Conservation (phyloP, 1,140 invertebrate genomes). For the Hyles vespertilio region DNA sequence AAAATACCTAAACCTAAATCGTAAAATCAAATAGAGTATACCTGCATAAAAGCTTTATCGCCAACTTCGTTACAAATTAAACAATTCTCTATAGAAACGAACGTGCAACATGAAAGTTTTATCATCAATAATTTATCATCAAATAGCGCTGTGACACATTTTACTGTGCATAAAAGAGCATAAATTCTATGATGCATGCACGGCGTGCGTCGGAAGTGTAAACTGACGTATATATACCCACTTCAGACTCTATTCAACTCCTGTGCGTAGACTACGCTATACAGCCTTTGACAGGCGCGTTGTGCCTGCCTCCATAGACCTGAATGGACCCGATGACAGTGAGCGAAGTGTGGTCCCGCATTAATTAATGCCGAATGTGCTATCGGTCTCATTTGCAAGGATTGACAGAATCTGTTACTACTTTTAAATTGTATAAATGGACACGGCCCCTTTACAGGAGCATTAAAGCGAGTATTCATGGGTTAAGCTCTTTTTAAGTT, state of each 20-base stretch:
- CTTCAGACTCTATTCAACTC: slow-evolving; percentile 62
- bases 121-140: no score
- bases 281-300: slow-evolving; percentile 49
- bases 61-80: no score
- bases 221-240: slow-evolving; percentile 43
- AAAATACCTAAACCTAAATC: no score
- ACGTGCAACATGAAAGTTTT: no score
- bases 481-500: background rate
- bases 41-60: no score
- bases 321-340: slow-evolving; percentile 52
- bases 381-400: slow-evolving; percentile 45
- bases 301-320: slow-evolving; percentile 49
- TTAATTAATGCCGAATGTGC: slow-evolving; percentile 59
- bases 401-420: slow-evolving; percentile 31
- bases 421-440: background rate
- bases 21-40: no score
- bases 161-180: slow-evolving; percentile 11
- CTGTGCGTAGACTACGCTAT: slow-evolving; percentile 41
- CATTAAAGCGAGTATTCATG: background rate
- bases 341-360: slow-evolving; percentile 54
- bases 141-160: slow-evolving; percentile 10
- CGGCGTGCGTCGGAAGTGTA: slow-evolving; percentile 49
- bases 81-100: no score
- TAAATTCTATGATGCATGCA: slow-evolving; percentile 12
- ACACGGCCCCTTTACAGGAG: background rate